A percentile compares a stretch with the other conserved stretches of the same genome.
phyloP scores from a whole-genome alignment of 2,888 invertebrate species.

The Microplitis manilae region DNA sequence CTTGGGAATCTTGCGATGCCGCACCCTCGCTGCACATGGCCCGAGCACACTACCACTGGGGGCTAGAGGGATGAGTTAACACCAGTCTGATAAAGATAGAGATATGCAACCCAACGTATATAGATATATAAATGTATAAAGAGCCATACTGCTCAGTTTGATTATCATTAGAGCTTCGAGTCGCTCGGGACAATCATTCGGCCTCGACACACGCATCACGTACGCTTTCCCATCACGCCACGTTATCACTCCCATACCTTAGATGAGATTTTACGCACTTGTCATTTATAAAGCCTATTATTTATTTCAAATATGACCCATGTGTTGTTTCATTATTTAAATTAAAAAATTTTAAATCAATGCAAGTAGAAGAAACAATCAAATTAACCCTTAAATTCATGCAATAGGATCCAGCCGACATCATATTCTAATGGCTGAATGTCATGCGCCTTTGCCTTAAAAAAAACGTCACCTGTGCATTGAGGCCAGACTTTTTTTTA shows the following conservation, averaged over 20 bases:
- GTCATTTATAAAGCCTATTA: neutral
- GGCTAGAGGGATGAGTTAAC: neutral
- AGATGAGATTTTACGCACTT: slow-evolving; percentile 44
- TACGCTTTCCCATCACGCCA: slow-evolving; percentile 19
- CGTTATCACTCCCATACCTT: slow-evolving; percentile 35
- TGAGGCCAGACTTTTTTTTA: too few relatives aligned
- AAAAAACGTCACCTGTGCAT: too few relatives aligned
- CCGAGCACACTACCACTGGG: slow-evolving; percentile 46
- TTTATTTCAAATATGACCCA: neutral
- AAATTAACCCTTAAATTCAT: too few relatives aligned
- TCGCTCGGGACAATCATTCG: slow-evolving; percentile 42
- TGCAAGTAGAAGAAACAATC: slow-evolving; percentile 1
- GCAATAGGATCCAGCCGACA: too few relatives aligned
- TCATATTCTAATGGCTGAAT: too few relatives aligned
- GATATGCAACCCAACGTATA: neutral
- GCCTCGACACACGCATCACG: slow-evolving; percentile 44
- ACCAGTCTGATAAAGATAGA: neutral
- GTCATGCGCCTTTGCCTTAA: too few relatives aligned
- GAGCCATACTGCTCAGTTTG: slow-evolving; percentile 54
- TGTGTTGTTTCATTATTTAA: neutral
- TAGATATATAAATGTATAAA: neutral
- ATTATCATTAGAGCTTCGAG: slow-evolving; percentile 66
- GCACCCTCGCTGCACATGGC: slow-evolving; percentile 72
- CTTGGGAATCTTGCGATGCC: slow-evolving; percentile 69
- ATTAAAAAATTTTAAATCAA: slow-evolving; percentile 8